Percentiles rank a stretch among this genome's conserved stretches.
Conservation (phyloP, 1,140 invertebrate species). For the Monomorium pharaonis region DNA sequence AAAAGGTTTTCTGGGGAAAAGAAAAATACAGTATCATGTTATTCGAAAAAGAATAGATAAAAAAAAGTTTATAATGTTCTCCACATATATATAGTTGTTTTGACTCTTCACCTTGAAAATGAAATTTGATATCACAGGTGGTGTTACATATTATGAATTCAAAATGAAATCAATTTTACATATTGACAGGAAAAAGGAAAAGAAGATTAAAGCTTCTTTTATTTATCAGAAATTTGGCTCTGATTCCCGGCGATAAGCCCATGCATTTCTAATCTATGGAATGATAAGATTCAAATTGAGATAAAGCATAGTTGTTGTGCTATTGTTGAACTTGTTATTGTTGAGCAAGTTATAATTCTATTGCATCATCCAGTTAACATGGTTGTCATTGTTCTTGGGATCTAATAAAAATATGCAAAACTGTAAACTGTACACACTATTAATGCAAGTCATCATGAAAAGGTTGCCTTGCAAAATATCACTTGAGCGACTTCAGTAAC, state of each 20-base stretch:
- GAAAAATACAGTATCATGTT: background rate
- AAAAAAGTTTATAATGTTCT: background rate
- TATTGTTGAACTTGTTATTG: background rate
- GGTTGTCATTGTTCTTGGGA: background rate
- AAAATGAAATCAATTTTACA: too few relatives aligned
- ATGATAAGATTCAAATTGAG: slow-evolving; percentile 34
- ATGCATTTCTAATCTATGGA: background rate
- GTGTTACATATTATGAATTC: background rate
- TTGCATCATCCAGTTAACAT: background rate
- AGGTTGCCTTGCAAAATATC: slow-evolving; percentile 9
- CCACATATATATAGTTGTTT: background rate
- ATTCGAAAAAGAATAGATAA: background rate
- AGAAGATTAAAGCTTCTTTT: background rate
- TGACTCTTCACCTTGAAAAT: background rate
- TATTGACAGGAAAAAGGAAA: background rate
- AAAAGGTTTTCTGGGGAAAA: background rate
- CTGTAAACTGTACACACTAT: background rate
- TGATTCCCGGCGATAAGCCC: background rate
- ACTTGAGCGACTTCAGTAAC: background rate
- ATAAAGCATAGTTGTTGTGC: background rate
- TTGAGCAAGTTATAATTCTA: slow-evolving; percentile 12
- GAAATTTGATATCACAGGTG: background rate
- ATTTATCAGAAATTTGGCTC: background rate
- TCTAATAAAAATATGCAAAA: slow-evolving; percentile 7
- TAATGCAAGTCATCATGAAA: slow-evolving; percentile 39